These are phyloP conservation scores for Heliangelus exortis DNA, from an alignment of 2,797 vertebrate species.

Conservation along the genomic window DNA sequence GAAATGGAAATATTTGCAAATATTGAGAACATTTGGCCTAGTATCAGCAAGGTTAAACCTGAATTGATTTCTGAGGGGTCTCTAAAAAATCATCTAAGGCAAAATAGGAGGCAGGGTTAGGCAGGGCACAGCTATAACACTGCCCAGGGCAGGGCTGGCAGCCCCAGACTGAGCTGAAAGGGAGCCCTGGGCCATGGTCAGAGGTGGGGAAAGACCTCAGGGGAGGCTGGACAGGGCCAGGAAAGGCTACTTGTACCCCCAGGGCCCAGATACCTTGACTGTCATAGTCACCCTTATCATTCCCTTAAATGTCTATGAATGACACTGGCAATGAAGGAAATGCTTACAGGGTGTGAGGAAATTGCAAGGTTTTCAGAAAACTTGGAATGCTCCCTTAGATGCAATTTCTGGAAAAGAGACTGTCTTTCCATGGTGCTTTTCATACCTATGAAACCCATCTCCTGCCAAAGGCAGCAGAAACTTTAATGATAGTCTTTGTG, in stretches of 20 bases:
- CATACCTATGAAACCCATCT: constrained; percentile 4
- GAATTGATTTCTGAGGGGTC: neutral
- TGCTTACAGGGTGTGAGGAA: neutral
- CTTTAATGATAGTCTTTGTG: neutral
- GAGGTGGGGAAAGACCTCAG: neutral
- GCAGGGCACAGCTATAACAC: neutral
- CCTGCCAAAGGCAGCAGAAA: constrained; percentile 30
- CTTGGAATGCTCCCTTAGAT: neutral
- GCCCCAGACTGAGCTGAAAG: neutral
- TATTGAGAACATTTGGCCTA: neutral
- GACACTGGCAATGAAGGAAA: neutral
- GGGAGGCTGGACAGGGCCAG: neutral
- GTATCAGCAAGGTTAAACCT: neutral
- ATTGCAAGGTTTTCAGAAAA: constrained; percentile 50
- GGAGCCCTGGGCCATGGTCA: neutral
- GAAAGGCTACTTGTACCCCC: neutral
- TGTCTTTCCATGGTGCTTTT: constrained; percentile 18
- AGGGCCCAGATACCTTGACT: neutral
- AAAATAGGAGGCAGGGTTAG: neutral
- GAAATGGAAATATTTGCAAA: neutral
- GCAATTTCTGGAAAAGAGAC: neutral
- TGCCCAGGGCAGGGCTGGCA: neutral
- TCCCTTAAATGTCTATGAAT: neutral
- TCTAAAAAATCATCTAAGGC: neutral
- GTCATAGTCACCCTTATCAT: neutral